A percentile compares a stretch with the other conserved stretches of the same genome.
These are phyloP conservation scores for Cataglyphis altisquamis DNA, from an alignment of 2,888 invertebrate genomes.

Conservation along the genomic window DNA sequence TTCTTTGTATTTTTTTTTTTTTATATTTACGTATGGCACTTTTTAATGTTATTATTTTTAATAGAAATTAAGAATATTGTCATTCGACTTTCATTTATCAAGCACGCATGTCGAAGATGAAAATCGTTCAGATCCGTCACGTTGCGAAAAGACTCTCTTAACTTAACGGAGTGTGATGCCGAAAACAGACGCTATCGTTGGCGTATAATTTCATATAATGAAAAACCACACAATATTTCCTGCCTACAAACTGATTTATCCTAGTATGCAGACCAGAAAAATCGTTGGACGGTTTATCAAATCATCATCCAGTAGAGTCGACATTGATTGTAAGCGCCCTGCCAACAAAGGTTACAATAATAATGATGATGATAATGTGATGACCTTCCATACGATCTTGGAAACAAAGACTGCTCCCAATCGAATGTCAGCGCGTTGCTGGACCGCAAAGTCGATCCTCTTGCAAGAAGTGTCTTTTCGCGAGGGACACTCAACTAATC, in stretches of 20 bases:
- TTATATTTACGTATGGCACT: background rate
- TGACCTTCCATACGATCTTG: slow-evolving; percentile 4
- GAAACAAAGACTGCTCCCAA: slow-evolving; percentile 44
- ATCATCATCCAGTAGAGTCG: background rate
- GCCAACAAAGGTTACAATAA: background rate
- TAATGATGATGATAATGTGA: slow-evolving; percentile 4
- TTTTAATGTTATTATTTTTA: background rate
- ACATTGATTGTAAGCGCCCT: background rate
- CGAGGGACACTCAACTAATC: slow-evolving; percentile 12
- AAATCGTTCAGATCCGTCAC: background rate
- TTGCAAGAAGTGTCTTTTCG: slow-evolving; percentile 1
- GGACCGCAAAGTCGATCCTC: slow-evolving; percentile 2
- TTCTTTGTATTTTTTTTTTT: background rate
- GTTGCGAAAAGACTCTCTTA: background rate
- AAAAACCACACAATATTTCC: background rate
- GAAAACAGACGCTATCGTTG: background rate
- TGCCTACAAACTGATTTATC: background rate
- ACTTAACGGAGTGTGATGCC: background rate
- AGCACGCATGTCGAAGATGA: background rate
- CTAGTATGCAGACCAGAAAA: background rate
- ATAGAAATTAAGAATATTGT: slow-evolving; percentile 14
- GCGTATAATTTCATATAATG: background rate
- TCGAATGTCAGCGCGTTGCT: slow-evolving; percentile 34
- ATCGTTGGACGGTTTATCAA: background rate
- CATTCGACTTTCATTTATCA: background rate